Evolutionary conservation across 2,113 vertebrate species (phyloP), one percentile per base, ranked within the genome.

Genomic region (Ahaetulla prasina): DNA sequence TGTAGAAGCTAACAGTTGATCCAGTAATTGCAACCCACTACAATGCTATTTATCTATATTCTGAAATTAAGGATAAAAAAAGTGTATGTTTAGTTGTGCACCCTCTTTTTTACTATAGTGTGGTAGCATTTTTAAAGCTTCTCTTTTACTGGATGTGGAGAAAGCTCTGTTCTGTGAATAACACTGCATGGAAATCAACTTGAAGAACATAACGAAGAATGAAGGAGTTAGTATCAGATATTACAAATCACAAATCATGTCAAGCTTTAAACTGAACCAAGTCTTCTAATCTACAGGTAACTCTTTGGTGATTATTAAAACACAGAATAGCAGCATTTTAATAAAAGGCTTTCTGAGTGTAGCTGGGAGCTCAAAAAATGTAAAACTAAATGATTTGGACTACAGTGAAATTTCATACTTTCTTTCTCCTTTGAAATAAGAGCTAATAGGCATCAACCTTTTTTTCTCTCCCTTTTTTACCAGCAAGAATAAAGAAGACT

Each of bases 311-410:
- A 80, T 80, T 80, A 80, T 80, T 80, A 8, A 39, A 39, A 80
- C 3, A 43, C 35, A 43, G 74, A 22, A 80, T 80, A 39, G n/a
- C 68, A 80, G 94, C 92, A 90, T 39, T 47, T 49, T n/a, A 93
- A 95, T 90, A 90, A 90, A 94, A 5, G 0, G 74, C 89, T 95
- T 90, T 94, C 93, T 60, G 52, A 92, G 50, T 94, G 89, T 57
- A 87, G 27, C 35, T 3, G n/a, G 20, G 12, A 95, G 49, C 47
- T 91, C 7, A 54, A 0, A 63, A 92, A 74, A 74, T 91, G 88
- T 43, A 92, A 45, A 92, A 93, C 90, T 63, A 50, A 91, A 92
- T 92, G 88, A 63, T 50, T 89, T 45, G 3, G 90, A 53, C 43
- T 84, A 89, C 89, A 94, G 93, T 60, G 57, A 84, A 22, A 43